A percentile compares a stretch with the other conserved stretches of the same genome.
These are phyloP conservation scores for Lamellibrachia satsuma DNA, from an alignment of 2,888 invertebrate genomes.

Conservation along the genomic window DNA sequence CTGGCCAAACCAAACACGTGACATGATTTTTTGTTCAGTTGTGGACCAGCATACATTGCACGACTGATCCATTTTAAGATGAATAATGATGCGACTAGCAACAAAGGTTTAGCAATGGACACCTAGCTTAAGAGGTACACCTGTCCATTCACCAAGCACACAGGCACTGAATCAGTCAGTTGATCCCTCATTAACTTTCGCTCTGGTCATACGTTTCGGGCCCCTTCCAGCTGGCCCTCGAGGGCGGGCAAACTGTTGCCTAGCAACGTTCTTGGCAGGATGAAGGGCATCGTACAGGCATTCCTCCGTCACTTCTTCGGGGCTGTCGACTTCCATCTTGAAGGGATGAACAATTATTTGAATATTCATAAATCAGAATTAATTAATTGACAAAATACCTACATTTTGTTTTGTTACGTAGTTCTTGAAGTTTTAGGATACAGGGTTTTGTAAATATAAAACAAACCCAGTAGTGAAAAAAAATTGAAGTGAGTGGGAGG, in stretches of 20 bases:
- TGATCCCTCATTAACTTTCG: constrained; percentile 12
- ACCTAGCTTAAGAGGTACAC: background rate
- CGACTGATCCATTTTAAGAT: too few relatives aligned
- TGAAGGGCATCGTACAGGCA: constrained; percentile 92
- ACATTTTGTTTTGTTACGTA: too few relatives aligned
- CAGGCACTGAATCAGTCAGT: background rate
- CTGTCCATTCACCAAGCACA: background rate
- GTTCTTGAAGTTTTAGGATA: too few relatives aligned
- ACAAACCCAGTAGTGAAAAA: too few relatives aligned
- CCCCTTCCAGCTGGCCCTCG: constrained; percentile 94
- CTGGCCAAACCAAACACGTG: too few relatives aligned
- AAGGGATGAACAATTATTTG: constrained; percentile 26
- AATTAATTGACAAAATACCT: background rate
- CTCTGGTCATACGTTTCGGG: constrained; percentile 77
- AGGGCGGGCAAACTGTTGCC: constrained; percentile 84
- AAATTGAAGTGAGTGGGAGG: too few relatives aligned
- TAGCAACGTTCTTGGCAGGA: constrained; percentile 77
- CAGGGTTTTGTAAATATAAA: too few relatives aligned
- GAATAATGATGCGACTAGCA: too few relatives aligned
- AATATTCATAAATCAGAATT: background rate
- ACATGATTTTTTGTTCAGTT: too few relatives aligned
- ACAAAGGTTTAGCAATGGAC: too few relatives aligned
- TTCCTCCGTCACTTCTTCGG: constrained; percentile 87
- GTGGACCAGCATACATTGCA: too few relatives aligned
- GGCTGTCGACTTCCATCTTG: constrained; percentile 90